Percentiles rank a stretch among this genome's conserved stretches.
phyloP scores from a whole-genome alignment of 2,113 vertebrate species.

The Clarias batrachus region DNA sequence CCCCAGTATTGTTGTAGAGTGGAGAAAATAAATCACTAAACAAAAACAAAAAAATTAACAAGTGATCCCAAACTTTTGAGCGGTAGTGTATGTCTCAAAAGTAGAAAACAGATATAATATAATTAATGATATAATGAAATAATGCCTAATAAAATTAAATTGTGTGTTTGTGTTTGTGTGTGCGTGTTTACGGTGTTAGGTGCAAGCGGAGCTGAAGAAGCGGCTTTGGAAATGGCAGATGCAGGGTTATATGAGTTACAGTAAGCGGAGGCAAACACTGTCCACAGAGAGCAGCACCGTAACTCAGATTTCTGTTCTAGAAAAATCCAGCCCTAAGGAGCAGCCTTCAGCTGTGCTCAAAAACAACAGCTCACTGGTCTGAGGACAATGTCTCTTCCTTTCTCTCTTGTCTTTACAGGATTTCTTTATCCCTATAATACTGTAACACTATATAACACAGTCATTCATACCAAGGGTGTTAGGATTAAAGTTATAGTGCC shows the following conservation, averaged over 20 bases:
- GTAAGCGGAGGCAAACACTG: constrained; percentile 71
- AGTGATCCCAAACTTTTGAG: too few relatives aligned
- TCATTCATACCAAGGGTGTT: neutral
- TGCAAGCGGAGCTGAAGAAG: constrained; percentile 79
- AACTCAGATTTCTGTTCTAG: constrained; percentile 76
- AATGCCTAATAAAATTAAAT: neutral
- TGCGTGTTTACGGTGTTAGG: constrained; percentile 74
- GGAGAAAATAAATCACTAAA: too few relatives aligned
- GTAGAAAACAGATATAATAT: neutral
- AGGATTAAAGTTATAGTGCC: neutral
- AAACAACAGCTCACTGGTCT: constrained; percentile 49
- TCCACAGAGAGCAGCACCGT: constrained; percentile 71
- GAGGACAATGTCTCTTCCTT: neutral
- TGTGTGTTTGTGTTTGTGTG: constrained; percentile 72
- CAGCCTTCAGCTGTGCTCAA: constrained; percentile 60
- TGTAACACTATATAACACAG: neutral
- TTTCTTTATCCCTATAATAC: neutral
- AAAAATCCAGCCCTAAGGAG: constrained; percentile 66
- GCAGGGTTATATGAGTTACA: constrained; percentile 70
- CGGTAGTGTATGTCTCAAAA: neutral
- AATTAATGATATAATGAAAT: neutral
- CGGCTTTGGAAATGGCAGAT: constrained; percentile 74
- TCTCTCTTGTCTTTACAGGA: neutral
- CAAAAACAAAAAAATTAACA: too few relatives aligned
- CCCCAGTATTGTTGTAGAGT: too few relatives aligned